Base-by-base conservation (phyloP, 2,113 vertebrate species). In the Romanogobio albipinnatus region DNA sequence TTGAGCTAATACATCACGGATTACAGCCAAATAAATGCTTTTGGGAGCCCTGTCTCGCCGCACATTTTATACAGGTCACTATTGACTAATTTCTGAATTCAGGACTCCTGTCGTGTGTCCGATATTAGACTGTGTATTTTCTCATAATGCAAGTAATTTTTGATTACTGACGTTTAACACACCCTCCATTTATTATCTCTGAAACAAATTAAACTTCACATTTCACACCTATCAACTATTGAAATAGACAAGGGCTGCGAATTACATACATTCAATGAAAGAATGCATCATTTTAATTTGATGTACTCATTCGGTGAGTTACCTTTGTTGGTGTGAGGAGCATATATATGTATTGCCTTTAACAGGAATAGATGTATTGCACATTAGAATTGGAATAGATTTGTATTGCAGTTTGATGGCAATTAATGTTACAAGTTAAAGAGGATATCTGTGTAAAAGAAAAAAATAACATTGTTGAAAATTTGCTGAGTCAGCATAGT, bases 401-500 rank as follows among this genome's bases (percentile, higher is more conserved):
- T 19, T 19, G 2, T 22, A 5, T 76, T 26, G 22, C 29, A 61
- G 9, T 79, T 62, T 77, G 19, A 78, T 39, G 17, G 43, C 59
- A 73, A 73, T n/a, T 73, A 24, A 56, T 47, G 43, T 47, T 14
- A 45, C 9, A n/a, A n/a, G 15, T 61, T 2, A 10, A 59, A 59
- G 29, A 77, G 39, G 14, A 47, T 14, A 43, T 39, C 22, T 61
- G 33, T 14, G 53, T 59, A 59, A 78, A 78, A 78, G 10, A 45
- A 15, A 26, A 26, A 59, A 79, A 62, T 9, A 17, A n/a, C 71
- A n/a, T 75, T 26, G 19, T 11, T 39, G 70, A 62, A 79, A 64
- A 47, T 43, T 15, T 79, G 77, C 56, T 15, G 77, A 79, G 77
- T 79, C 77, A 64, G 58, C 58, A 47, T 62, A 59, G 6, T 59